These are phyloP conservation scores for Dyspetes luteomarginatus DNA, from an alignment of 2,888 invertebrate genomes.

Conservation along the genomic window DNA sequence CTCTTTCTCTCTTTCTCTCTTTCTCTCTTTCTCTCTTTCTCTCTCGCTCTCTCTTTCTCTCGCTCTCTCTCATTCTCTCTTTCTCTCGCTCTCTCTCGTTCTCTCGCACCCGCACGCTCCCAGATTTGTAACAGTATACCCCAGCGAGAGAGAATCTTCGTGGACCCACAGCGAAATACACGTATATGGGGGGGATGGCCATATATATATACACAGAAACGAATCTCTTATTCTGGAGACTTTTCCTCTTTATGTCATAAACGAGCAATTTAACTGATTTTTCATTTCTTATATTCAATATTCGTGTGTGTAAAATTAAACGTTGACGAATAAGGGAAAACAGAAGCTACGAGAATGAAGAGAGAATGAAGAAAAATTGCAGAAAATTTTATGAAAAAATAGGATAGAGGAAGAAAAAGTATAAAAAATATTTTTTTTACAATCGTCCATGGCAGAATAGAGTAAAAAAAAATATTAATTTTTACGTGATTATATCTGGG, in stretches of 20 bases:
- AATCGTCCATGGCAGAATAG: too few species aligned
- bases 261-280: slow-evolving; percentile 7
- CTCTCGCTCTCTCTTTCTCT: slow-evolving; percentile 33
- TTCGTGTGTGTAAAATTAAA: background rate
- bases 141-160: slow-evolving; percentile 38
- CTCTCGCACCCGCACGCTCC: slow-evolving; percentile 47
- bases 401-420: too few species aligned
- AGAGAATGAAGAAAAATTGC: too few species aligned
- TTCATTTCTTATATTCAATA: background rate
- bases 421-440: too few species aligned
- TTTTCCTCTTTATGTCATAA: slow-evolving; percentile 25
- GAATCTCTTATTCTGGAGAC: slow-evolving; percentile 41
- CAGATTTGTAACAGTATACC: slow-evolving; percentile 69
- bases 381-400: too few species aligned
- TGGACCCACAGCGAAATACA: slow-evolving; percentile 48
- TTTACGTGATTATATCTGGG: too few species aligned
- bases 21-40: slow-evolving; percentile 27
- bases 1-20: slow-evolving; percentile 19
- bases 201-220: slow-evolving; percentile 35
- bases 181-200: too few species aligned
- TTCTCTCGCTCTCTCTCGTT: slow-evolving; percentile 12
- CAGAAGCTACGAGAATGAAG: background rate
- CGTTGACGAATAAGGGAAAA: background rate
- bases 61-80: slow-evolving; percentile 21
- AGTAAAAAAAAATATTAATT: too few species aligned